A percentile compares a stretch with the other conserved stretches of the same genome.
These are phyloP conservation scores for Brachionichthys hirsutus DNA, from an alignment of 2,113 vertebrate species.

Conservation along the genomic window DNA sequence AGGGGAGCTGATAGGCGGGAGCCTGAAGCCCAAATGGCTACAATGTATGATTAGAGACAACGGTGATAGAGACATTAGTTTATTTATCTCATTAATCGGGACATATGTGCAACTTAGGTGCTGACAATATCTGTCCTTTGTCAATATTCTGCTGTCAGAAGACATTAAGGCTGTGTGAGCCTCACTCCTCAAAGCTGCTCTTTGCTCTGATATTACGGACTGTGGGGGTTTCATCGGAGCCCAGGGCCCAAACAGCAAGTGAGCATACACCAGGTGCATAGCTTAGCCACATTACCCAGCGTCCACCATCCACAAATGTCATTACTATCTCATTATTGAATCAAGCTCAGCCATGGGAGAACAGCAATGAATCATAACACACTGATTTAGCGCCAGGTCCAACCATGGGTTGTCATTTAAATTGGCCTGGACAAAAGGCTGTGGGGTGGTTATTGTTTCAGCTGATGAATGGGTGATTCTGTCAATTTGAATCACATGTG, in stretches of 20 bases:
- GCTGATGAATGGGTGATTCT: constrained; percentile 1
- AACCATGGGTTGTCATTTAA: constrained; percentile 58
- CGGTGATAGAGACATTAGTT: constrained; percentile 77
- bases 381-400: constrained; percentile 72
- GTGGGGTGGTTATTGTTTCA: constrained; percentile 12
- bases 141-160: constrained; percentile 79
- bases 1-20: constrained; percentile 18
- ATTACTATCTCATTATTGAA: constrained; percentile 83
- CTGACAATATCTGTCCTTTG: constrained; percentile 55
- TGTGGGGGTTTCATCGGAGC: constrained; percentile 75
- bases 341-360: constrained; percentile 62
- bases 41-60: constrained; percentile 75
- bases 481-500: background rate
- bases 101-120: constrained; percentile 35
- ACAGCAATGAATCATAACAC: constrained; percentile 76
- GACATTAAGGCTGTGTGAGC: constrained; percentile 72
- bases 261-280: constrained; percentile 71
- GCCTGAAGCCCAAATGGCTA: constrained; percentile 23
- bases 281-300: constrained; percentile 79
- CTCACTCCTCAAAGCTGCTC: constrained; percentile 44
- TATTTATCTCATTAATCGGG: constrained; percentile 78
- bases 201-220: constrained; percentile 75
- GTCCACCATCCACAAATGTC: constrained; percentile 76
- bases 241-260: constrained; percentile 75
- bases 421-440: constrained; percentile 46